Evolutionary conservation across 2,113 vertebrate species (phyloP).

Genomic region (Lycaon pictus): DNA sequence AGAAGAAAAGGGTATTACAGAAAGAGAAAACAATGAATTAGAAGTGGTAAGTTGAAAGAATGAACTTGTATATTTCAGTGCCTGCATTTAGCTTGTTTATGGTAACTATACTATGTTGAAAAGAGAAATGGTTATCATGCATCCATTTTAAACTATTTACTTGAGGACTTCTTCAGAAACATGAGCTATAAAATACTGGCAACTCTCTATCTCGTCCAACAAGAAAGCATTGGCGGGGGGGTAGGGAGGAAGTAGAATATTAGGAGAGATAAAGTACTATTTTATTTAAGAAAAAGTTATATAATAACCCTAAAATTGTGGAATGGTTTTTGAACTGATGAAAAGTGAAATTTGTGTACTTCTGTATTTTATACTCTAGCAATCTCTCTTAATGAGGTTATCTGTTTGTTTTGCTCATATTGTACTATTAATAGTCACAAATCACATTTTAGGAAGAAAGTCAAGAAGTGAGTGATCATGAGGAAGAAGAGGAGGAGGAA

Average conservation of each 20-base stretch:
- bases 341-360: not conserved
- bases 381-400: not conserved
- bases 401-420: not conserved
- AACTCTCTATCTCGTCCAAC: not conserved
- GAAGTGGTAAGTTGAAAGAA: slow-evolving; percentile 89
- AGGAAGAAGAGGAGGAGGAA: slow-evolving; percentile 94
- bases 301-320: not conserved
- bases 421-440: slow-evolving; percentile 5
- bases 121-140: not conserved
- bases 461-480: slow-evolving; percentile 95
- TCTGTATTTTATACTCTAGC: not conserved
- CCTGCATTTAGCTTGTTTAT: not conserved
- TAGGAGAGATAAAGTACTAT: not conserved
- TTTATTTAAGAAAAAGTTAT: not conserved
- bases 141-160: not conserved
- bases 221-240: not conserved
- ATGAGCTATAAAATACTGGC: not conserved
- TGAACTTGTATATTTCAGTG: not conserved
- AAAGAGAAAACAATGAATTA: slow-evolving; percentile 90
- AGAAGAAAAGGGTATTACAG: slow-evolving; percentile 90
- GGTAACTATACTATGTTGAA: not conserved
- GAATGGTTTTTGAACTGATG: not conserved
- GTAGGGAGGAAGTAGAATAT: not conserved
- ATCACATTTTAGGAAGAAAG: slow-evolving; percentile 89
- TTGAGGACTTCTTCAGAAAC: not conserved